These are phyloP conservation scores for Latrodectus hesperus DNA, from an alignment of 2,888 invertebrate genomes.

Conservation along the genomic window DNA sequence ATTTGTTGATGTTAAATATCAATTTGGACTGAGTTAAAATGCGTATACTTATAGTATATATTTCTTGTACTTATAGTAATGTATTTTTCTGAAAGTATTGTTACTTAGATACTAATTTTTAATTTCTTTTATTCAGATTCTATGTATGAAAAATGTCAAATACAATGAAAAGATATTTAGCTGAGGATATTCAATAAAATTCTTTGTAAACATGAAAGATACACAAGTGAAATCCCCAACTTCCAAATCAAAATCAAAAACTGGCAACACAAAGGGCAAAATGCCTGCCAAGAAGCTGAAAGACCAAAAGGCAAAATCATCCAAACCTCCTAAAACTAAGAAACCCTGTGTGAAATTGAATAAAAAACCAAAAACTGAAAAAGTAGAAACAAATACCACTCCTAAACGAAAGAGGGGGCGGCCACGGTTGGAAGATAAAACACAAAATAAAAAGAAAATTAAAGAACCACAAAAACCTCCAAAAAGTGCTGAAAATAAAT, in stretches of 20 bases:
- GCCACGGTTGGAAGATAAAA: slow-evolving; percentile 40
- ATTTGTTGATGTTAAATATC: too few species aligned
- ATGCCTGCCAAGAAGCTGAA: slow-evolving; percentile 47
- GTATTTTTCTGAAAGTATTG: too few species aligned
- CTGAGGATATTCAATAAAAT: too few species aligned
- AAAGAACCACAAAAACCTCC: slow-evolving; percentile 16
- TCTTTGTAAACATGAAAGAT: slow-evolving; percentile 55
- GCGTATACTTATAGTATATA: too few species aligned
- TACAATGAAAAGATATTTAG: too few species aligned
- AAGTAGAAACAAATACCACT: slow-evolving; percentile 3
- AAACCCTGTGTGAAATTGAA: slow-evolving; percentile 16
- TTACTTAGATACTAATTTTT: too few species aligned
- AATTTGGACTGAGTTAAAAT: too few species aligned
- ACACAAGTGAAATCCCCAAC: slow-evolving; percentile 25
- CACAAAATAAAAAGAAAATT: slow-evolving; percentile 19
- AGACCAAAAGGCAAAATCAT: slow-evolving; percentile 23
- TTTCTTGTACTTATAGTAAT: too few species aligned
- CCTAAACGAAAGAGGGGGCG: slow-evolving; percentile 49
- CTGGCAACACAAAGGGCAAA: slow-evolving; percentile 45
- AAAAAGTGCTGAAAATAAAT: slow-evolving; percentile 7
- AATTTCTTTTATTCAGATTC: too few species aligned
- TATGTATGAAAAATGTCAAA: too few species aligned
- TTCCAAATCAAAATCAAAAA: slow-evolving; percentile 36
- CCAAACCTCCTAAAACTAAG: slow-evolving; percentile 28
- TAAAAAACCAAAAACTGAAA: slow-evolving; percentile 31